These are phyloP conservation scores for Podotricha telesiphe DNA, from an alignment of 2,888 invertebrate genomes.

Conservation along the genomic window DNA sequence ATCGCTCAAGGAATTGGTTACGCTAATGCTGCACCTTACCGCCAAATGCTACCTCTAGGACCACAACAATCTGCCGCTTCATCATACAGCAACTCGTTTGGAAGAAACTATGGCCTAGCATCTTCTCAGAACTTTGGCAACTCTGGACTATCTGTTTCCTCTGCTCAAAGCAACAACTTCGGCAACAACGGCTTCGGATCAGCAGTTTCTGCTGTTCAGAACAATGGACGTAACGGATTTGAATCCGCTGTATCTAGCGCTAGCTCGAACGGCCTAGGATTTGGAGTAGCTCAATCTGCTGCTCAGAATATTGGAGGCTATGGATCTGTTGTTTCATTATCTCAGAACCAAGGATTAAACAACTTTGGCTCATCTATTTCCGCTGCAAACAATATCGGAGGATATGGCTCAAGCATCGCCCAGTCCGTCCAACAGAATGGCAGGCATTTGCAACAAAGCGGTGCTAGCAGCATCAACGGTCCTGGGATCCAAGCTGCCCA, in stretches of 20 bases:
- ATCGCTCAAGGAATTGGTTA: constrained; percentile 65
- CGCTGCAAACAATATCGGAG: constrained; percentile 59
- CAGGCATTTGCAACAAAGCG: constrained; percentile 57
- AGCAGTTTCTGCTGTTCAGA: constrained; percentile 54
- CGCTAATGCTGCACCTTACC: constrained; percentile 57
- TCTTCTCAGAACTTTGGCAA: constrained; percentile 57
- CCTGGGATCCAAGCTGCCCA: constrained; percentile 67
- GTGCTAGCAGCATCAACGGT: constrained; percentile 64
- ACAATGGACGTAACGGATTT: constrained; percentile 37
- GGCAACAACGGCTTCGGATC: constrained; percentile 55
- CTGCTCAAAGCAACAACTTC: constrained; percentile 59
- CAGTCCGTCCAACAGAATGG: constrained; percentile 62
- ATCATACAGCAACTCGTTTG: constrained; percentile 33
- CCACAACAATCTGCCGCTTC: constrained; percentile 38
- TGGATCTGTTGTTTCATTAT: constrained; percentile 55
- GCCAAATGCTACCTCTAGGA: constrained; percentile 36
- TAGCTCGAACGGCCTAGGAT: constrained; percentile 52
- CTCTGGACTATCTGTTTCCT: constrained; percentile 57
- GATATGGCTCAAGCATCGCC: constrained; percentile 61
- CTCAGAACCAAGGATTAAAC: constrained; percentile 54
- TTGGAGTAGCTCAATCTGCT: constrained; percentile 58
- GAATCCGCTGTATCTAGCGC: constrained; percentile 50
- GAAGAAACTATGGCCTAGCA: constrained; percentile 49
- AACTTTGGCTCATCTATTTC: constrained; percentile 59
- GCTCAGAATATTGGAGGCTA: constrained; percentile 54